These are phyloP conservation scores for Clarias fuscus DNA, from an alignment of 2,797 vertebrate species.

Conservation along the genomic window DNA sequence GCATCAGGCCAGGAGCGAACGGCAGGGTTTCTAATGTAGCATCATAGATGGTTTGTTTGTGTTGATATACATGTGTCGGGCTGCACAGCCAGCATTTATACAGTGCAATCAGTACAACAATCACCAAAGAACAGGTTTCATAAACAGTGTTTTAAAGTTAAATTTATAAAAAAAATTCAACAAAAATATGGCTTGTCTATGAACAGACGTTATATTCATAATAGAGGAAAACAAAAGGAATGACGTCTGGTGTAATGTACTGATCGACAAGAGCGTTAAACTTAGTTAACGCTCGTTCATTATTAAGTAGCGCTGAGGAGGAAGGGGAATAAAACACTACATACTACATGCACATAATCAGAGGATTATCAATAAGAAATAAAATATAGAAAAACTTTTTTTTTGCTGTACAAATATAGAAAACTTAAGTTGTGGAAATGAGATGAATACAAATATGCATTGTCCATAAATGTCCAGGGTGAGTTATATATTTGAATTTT, in stretches of 20 bases:
- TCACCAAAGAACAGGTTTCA: background rate
- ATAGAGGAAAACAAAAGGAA: background rate
- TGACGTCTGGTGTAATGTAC: background rate
- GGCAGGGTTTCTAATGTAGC: background rate
- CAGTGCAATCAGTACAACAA: too few relatives aligned
- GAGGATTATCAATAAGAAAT: too few relatives aligned
- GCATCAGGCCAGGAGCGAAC: background rate
- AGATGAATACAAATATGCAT: too few relatives aligned
- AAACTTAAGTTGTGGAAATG: too few relatives aligned
- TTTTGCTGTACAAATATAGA: too few relatives aligned
- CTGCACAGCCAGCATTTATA: background rate
- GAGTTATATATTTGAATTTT: too few relatives aligned
- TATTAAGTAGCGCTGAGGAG: background rate
- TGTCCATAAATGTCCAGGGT: too few relatives aligned
- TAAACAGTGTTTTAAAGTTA: background rate
- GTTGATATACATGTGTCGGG: background rate
- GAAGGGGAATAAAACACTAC: background rate
- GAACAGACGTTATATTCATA: background rate
- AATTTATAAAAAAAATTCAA: background rate
- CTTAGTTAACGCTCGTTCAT: background rate
- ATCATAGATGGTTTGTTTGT: background rate
- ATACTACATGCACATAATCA: background rate
- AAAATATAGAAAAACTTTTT: too few relatives aligned
- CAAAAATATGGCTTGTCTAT: background rate
- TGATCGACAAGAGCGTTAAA: background rate